These are phyloP conservation scores for Phyllostomus discolor DNA, from an alignment of 2,113 vertebrate species.

Conservation along the genomic window DNA sequence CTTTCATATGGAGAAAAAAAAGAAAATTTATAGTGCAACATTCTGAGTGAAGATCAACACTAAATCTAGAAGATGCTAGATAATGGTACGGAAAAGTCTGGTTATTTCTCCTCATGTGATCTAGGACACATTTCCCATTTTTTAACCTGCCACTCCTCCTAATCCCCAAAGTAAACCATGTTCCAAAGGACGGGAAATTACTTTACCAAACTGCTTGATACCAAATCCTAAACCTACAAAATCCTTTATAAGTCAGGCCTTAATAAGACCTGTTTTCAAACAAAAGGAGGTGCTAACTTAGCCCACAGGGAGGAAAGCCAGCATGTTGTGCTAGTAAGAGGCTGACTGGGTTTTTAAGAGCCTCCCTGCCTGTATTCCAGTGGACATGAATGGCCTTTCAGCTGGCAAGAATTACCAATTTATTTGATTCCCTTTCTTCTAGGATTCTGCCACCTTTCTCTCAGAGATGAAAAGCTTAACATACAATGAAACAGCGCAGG, in stretches of 20 bases:
- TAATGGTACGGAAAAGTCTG: neutral
- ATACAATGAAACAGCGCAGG: neutral
- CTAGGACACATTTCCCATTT: neutral
- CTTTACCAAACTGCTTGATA: neutral
- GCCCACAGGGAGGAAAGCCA: neutral
- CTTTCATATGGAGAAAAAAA: neutral
- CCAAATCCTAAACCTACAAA: slow-evolving; percentile 39
- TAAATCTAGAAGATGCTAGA: neutral
- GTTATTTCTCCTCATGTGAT: neutral
- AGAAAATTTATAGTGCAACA: neutral
- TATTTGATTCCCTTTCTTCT: neutral
- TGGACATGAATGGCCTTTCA: neutral
- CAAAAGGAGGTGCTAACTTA: slow-evolving; percentile 27
- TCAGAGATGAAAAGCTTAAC: neutral
- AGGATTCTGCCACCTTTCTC: neutral
- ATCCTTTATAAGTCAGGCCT: slow-evolving; percentile 1
- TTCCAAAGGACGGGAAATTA: slow-evolving; percentile 43
- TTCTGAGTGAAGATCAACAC: neutral
- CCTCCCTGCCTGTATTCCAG: neutral
- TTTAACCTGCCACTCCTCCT: neutral
- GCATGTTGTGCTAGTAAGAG: neutral
- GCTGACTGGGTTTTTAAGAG: neutral
- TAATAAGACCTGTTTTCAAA: slow-evolving; percentile 24
- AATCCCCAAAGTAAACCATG: neutral
- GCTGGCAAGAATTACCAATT: neutral